Base-by-base conservation (phyloP, 2,797 vertebrate genomes). In the Taenioides sp. region DNA sequence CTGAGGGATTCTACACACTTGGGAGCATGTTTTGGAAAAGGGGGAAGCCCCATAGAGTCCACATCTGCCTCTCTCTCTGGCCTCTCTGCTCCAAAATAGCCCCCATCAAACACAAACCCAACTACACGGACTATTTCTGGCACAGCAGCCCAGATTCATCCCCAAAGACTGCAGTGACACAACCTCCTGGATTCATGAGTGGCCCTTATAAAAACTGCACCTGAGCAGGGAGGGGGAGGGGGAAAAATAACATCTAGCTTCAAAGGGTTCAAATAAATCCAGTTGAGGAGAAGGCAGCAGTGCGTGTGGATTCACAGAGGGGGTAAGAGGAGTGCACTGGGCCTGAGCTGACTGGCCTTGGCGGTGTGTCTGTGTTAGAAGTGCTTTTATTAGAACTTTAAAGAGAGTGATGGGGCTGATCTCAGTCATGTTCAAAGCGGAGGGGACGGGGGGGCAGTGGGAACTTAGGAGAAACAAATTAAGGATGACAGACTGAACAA, bases 121-220 rank as follows among this genome's bases (percentile, higher is more conserved):
- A 85, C 81, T 90, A 62, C 84, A 82, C 70, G 16, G 78, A 83
- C 84, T 91, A 92, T 90, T 91, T 92, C 85, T 88, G 90, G 92
- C 87, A 90, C 87, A 91, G 84, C 79, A 83, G 84, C 79, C 71
- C 76, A 84, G 83, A 91, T 91, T 91, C 86, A 89, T 87, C 83
- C 80, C 80, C 72, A 57, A 77, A 84, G 70, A 54, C 73, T 81
- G 71, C 81, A 75, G 68, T 83, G 75, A 87, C 87, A 89, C 87
- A 89, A 90, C 74, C 66, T 60, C 66, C 73, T 54, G 57, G 75
- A 89, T 88, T 89, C 88, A 91, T 85, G 75, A 74, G 79, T 86
- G 70, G 71, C 78, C 68, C 78, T 65, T 87, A 79, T 87, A 84
- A 91, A 86, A 72, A 79, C 80, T 86, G 80, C 88, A 89, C 85